Conservation (phyloP, 2,888 invertebrate genomes). For the Pseudanteris insignis region DNA sequence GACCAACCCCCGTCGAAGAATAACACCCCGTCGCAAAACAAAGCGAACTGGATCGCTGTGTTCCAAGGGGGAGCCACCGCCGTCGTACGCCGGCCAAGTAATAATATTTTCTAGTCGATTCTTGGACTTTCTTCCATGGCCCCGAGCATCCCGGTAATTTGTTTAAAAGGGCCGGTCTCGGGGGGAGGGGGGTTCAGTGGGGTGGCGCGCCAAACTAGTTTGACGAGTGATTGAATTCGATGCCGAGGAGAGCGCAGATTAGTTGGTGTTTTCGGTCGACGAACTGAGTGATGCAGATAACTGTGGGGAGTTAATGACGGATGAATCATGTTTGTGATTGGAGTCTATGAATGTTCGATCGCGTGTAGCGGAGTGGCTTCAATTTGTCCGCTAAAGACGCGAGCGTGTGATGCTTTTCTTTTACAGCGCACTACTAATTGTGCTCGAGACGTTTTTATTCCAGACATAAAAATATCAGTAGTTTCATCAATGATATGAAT, state of each 20-base stretch:
- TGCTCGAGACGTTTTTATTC: too few relatives aligned
- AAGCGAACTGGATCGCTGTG: slow-evolving; percentile 30
- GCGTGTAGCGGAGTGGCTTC: too few relatives aligned
- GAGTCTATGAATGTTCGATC: too few relatives aligned
- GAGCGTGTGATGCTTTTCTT: too few relatives aligned
- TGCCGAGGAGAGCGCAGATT: slow-evolving; percentile 26
- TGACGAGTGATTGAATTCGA: slow-evolving; percentile 31
- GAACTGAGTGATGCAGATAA: too few relatives aligned
- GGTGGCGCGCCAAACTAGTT: slow-evolving; percentile 20
- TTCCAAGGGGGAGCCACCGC: slow-evolving; percentile 11
- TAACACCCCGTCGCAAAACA: slow-evolving; percentile 48
- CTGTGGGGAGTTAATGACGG: slow-evolving; percentile 32
- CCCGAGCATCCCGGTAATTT: slow-evolving; percentile 25
- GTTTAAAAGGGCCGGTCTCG: slow-evolving; percentile 31
- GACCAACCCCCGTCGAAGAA: slow-evolving; percentile 47
- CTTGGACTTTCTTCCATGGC: slow-evolving; percentile 31
- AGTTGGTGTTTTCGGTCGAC: slow-evolving; percentile 24
- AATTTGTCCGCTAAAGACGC: too few relatives aligned
- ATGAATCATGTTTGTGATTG: slow-evolving; percentile 33
- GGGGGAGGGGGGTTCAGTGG: too few relatives aligned
- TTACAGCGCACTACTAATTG: too few relatives aligned
- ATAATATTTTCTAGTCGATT: slow-evolving; percentile 36
- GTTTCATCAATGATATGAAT: too few relatives aligned
- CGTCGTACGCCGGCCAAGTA: slow-evolving; percentile 3
- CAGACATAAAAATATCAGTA: too few relatives aligned